Percentiles rank a stretch among this genome's conserved stretches.
phyloP scores from a whole-genome alignment of 2,797 vertebrate genomes.

The Champsocephalus esox region DNA sequence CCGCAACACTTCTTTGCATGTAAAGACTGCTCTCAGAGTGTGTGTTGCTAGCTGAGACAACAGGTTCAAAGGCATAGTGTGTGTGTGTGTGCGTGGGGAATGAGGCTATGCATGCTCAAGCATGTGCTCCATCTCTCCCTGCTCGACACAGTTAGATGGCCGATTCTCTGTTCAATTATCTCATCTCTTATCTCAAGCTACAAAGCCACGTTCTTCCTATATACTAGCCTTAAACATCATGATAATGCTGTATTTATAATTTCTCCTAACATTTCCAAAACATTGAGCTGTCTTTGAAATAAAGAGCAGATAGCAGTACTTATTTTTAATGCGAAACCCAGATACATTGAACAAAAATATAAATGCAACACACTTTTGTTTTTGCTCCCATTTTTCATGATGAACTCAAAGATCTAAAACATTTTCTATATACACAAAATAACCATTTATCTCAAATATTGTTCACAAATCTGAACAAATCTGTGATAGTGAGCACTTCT shows the following conservation, averaged over 20 bases:
- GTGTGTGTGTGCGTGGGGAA: neutral
- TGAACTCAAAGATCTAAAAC: too few relatives aligned
- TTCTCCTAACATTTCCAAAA: neutral
- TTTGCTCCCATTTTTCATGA: too few relatives aligned
- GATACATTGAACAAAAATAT: too few relatives aligned
- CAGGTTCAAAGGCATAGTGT: neutral
- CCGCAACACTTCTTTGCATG: constrained; percentile 29
- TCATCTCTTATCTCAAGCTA: neutral
- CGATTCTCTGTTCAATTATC: neutral
- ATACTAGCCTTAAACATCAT: constrained; percentile 1
- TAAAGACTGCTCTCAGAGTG: constrained; percentile 11
- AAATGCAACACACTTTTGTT: too few relatives aligned
- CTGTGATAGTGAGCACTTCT: too few relatives aligned
- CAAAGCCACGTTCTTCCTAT: neutral
- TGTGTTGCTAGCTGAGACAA: constrained; percentile 5
- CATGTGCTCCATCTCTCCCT: constrained; percentile 20
- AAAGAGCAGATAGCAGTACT: neutral
- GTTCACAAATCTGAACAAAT: too few relatives aligned
- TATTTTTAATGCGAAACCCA: neutral
- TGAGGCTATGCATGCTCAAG: constrained; percentile 19
- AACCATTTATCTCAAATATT: too few relatives aligned
- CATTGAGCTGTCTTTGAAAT: neutral
- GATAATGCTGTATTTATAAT: neutral
- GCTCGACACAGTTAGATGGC: neutral
- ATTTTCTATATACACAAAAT: too few relatives aligned